A percentile compares a stretch with the other conserved stretches of the same genome.
phyloP scores from a whole-genome alignment of 2,888 invertebrate species.

The Trachelus stipa region DNA sequence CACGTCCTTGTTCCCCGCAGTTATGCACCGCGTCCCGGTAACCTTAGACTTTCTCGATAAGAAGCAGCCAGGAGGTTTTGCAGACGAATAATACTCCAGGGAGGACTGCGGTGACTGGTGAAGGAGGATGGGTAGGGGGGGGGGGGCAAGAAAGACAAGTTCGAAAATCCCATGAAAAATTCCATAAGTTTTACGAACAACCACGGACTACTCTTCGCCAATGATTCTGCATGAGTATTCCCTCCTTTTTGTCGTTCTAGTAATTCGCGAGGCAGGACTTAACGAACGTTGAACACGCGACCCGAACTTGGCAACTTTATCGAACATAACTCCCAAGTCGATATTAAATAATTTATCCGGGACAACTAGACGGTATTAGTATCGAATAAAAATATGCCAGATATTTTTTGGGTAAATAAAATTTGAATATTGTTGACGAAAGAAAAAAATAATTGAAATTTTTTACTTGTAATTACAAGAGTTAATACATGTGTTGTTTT shows the following conservation, averaged over 20 bases:
- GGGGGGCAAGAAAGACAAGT: not conserved
- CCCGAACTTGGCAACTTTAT: not conserved
- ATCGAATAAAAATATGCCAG: not conserved
- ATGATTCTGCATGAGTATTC: not conserved
- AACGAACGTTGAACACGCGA: not conserved
- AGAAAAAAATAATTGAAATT: not conserved
- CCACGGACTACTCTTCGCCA: not conserved
- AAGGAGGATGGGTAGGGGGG: no score
- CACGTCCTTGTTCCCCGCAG: not conserved
- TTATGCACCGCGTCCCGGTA: not conserved
- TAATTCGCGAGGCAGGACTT: not conserved
- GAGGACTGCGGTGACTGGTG: not conserved
- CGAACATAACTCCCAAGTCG: not conserved
- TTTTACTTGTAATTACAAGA: not conserved
- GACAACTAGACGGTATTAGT: not conserved
- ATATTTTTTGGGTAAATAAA: not conserved
- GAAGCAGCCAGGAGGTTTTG: not conserved
- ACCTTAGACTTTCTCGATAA: not conserved
- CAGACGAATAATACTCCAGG: not conserved
- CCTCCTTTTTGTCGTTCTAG: not conserved
- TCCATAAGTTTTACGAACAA: not conserved
- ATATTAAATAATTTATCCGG: not conserved
- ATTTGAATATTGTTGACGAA: not conserved
- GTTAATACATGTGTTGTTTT: constrained; percentile 25
- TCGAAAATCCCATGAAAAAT: not conserved